Conservation (phyloP, 2,888 invertebrate species). For the Acanthacorydalis orientalis region DNA sequence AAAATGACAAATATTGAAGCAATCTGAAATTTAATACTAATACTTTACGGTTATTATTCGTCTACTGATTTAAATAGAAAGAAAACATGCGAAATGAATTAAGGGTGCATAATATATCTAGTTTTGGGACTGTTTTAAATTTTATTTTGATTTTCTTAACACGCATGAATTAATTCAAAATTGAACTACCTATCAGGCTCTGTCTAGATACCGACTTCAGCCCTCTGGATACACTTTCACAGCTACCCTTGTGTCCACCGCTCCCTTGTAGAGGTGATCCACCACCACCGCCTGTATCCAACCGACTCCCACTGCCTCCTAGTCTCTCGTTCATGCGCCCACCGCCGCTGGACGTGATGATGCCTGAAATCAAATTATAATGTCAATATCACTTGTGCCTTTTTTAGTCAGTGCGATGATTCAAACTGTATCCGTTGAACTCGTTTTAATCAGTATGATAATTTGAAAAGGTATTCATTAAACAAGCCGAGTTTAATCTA, state of each 20-base stretch:
- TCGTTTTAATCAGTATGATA: too few species aligned
- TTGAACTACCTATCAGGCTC: slow-evolving; percentile 36
- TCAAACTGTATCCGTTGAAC: too few species aligned
- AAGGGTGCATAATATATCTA: too few species aligned
- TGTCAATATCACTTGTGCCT: not conserved
- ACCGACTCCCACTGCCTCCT: slow-evolving; percentile 32
- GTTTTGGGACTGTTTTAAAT: too few species aligned
- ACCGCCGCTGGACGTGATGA: slow-evolving; percentile 25
- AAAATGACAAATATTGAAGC: too few species aligned
- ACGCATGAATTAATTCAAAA: not conserved
- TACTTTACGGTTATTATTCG: too few species aligned
- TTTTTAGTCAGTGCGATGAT: not conserved
- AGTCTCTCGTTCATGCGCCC: slow-evolving; percentile 12
- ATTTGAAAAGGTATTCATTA: too few species aligned
- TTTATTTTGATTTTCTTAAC: not conserved
- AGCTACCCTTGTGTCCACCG: slow-evolving; percentile 20
- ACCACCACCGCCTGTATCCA: slow-evolving; percentile 31
- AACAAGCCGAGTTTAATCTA: too few species aligned
- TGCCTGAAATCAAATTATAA: slow-evolving; percentile 19
- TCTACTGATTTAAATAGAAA: too few species aligned
- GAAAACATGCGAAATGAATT: too few species aligned
- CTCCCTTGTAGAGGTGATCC: slow-evolving; percentile 27
- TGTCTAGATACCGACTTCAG: slow-evolving; percentile 40
- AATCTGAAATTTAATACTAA: too few species aligned
- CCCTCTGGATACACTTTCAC: slow-evolving; percentile 28